Evolutionary conservation across 2,888 invertebrate genomes (phyloP).

Genomic region (Hemistola chrysoprasaria): DNA sequence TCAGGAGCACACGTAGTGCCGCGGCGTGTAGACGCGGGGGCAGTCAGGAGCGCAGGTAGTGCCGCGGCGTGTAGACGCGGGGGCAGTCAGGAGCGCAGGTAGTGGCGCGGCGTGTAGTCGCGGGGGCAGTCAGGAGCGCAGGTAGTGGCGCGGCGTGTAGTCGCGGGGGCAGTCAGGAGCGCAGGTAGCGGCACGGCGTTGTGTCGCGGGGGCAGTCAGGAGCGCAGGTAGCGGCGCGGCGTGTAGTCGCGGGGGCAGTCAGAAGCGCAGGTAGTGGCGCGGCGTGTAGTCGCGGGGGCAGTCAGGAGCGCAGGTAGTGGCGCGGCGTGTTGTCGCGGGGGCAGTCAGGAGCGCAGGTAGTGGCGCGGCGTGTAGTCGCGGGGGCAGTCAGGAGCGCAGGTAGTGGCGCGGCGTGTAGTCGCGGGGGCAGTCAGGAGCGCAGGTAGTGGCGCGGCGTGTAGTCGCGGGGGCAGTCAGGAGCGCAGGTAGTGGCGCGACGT

Average conservation of each 20-base stretch:
- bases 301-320: slow-evolving; percentile 36
- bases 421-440: slow-evolving; percentile 20
- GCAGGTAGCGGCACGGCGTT: slow-evolving; percentile 38
- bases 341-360: slow-evolving; percentile 24
- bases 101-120: neutral
- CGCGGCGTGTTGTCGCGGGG: slow-evolving; percentile 43
- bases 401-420: slow-evolving; percentile 38
- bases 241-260: slow-evolving; percentile 3
- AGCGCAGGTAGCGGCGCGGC: slow-evolving; percentile 39
- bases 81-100: neutral
- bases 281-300: slow-evolving; percentile 10
- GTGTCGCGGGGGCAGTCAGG: slow-evolving; percentile 12
- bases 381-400: slow-evolving; percentile 24
- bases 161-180: slow-evolving; percentile 20
- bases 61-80: neutral
- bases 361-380: slow-evolving; percentile 38
- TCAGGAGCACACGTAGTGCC: neutral
- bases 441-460: slow-evolving; percentile 51
- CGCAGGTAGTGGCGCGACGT: slow-evolving; percentile 47
- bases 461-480: slow-evolving; percentile 41
- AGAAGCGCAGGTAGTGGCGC: slow-evolving; percentile 39
- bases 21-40: neutral
- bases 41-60: neutral
- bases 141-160: neutral
- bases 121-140: neutral